Percentiles rank a stretch among this genome's conserved stretches.
phyloP scores from a whole-genome alignment of 2,888 invertebrate genomes.

The Odontocolon sp. region DNA sequence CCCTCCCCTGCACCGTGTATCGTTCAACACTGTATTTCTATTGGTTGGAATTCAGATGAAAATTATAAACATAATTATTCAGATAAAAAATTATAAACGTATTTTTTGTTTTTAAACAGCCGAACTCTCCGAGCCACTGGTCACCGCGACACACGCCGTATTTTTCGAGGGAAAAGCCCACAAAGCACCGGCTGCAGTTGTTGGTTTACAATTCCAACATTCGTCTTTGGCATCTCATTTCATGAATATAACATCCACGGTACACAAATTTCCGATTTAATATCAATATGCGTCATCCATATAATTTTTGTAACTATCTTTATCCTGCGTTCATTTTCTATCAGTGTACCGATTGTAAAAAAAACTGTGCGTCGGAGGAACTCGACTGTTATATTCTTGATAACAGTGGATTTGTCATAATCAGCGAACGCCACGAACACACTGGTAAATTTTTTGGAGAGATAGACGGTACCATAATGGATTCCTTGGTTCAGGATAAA shows the following conservation, averaged over 20 bases:
- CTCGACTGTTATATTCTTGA: conserved; percentile 96
- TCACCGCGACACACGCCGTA: conserved; percentile 95
- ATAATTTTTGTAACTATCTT: neutral
- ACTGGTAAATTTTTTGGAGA: conserved; percentile 97
- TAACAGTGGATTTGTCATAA: conserved; percentile 96
- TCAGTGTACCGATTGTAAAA: conserved; percentile 90
- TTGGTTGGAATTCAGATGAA: no score
- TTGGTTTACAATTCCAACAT: conserved; percentile 94
- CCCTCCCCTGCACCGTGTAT: no score
- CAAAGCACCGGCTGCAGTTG: conserved; percentile 94
- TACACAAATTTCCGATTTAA: conserved; percentile 78
- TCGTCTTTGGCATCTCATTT: conserved; percentile 92
- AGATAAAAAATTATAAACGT: no score
- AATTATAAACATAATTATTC: no score
- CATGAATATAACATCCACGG: conserved; percentile 93
- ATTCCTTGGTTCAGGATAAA: conserved; percentile 93
- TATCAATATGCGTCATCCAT: no score
- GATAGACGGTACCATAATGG: conserved; percentile 97
- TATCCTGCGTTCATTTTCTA: neutral
- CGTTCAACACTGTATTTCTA: no score
- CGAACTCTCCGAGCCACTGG: conserved; percentile 84
- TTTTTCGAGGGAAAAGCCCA: conserved; percentile 92
- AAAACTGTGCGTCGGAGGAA: conserved; percentile 93
- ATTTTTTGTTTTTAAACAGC: conserved; percentile 67
- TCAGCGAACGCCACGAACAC: conserved; percentile 92